Evolutionary conservation across 1,140 invertebrate genomes (phyloP).

Genomic region (Drosophila virilis): DNA sequence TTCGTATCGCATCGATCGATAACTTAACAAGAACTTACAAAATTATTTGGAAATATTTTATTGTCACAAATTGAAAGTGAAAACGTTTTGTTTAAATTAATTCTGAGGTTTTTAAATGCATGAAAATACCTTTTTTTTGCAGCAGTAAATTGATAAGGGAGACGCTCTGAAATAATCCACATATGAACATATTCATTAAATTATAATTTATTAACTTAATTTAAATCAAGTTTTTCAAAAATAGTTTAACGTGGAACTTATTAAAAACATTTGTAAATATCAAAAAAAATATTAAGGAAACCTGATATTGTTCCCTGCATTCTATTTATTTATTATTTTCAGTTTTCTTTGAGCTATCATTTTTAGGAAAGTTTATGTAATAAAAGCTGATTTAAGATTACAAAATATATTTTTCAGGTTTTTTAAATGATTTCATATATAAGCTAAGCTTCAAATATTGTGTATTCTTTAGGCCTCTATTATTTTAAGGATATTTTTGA

Average conservation of each 20-base stretch:
- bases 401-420: no score
- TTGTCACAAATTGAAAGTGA: constrained; percentile 40
- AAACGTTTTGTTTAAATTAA: constrained; percentile 20
- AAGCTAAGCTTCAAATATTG: no score
- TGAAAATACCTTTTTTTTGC: constrained; percentile 36
- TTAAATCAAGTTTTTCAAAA: background rate
- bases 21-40: constrained; percentile 59
- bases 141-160: background rate
- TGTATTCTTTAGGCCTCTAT: no score
- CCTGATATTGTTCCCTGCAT: no score
- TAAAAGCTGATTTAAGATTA: no score
- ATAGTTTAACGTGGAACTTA: background rate
- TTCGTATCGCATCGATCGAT: constrained; percentile 28
- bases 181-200: background rate
- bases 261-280: background rate
- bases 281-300: no score
- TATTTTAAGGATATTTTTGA: no score
- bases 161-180: constrained; percentile 4
- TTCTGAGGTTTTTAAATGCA: constrained; percentile 30
- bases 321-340: no score
- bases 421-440: no score
- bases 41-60: constrained; percentile 38
- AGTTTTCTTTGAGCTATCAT: no score
- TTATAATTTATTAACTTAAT: no score
- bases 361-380: no score